phyloP scores from a whole-genome alignment of 1,140 invertebrate genomes.

The Platyscapa corneri region DNA sequence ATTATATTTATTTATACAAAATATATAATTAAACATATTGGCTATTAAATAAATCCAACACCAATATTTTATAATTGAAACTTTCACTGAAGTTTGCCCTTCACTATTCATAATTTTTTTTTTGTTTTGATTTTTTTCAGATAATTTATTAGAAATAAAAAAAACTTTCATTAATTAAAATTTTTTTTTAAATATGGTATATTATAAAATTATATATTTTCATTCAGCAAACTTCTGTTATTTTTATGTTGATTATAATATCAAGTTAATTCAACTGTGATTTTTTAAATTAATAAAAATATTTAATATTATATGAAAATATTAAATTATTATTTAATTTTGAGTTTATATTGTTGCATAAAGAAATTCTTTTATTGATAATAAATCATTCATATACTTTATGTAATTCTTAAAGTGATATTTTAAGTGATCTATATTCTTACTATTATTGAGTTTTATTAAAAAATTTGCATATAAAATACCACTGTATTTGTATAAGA shows the following conservation, averaged over 20 bases:
- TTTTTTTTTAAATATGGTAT: too few species aligned
- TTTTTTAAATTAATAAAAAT: not conserved
- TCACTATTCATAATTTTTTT: too few species aligned
- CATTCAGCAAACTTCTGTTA: not conserved
- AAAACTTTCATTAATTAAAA: too few species aligned
- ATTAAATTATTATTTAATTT: not conserved
- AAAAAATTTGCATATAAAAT: conserved; percentile 22
- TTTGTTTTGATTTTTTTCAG: too few species aligned
- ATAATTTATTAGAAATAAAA: too few species aligned
- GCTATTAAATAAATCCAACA: too few species aligned
- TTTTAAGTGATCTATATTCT: conserved; percentile 17
- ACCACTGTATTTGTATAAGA: conserved; percentile 35
- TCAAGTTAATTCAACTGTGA: conserved; percentile 6
- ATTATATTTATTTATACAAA: not conserved
- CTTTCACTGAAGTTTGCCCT: too few species aligned
- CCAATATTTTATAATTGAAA: too few species aligned
- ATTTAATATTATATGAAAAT: not conserved
- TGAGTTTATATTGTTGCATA: not conserved
- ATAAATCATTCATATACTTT: not conserved
- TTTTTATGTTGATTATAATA: not conserved
- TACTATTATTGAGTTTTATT: not conserved
- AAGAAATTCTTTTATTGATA: not conserved
- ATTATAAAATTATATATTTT: too few species aligned
- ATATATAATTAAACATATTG: too few species aligned
- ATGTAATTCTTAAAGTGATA: conserved; percentile 17